Conservation (phyloP, 2,113 vertebrate genomes). For the Ancistrus triradiatus region DNA sequence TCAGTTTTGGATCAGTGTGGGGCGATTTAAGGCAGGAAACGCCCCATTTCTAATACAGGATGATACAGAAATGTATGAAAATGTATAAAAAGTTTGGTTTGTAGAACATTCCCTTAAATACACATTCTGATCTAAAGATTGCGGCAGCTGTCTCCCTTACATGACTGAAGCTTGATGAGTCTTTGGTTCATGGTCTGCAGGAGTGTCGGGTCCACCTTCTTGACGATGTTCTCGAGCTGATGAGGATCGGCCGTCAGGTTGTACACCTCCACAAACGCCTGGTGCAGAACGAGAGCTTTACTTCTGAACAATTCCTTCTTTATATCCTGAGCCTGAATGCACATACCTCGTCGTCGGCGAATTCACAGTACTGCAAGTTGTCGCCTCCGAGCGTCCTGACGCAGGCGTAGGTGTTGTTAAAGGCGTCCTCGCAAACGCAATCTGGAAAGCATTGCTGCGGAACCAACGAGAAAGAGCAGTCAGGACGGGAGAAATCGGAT, state of each 20-base stretch:
- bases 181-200: slow-evolving; percentile 74
- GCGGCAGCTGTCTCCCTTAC: slow-evolving; percentile 60
- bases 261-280: slow-evolving; percentile 74
- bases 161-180: slow-evolving; percentile 74
- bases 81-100: too few relatives aligned
- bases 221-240: slow-evolving; percentile 74
- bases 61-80: too few relatives aligned
- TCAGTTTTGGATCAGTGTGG: too few relatives aligned
- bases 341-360: slow-evolving; percentile 69
- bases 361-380: slow-evolving; percentile 77
- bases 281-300: background rate
- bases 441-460: slow-evolving; percentile 74
- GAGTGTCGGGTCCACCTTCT: slow-evolving; percentile 68
- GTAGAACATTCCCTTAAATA: too few relatives aligned
- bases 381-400: slow-evolving; percentile 57
- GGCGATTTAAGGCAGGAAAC: background rate
- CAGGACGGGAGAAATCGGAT: background rate
- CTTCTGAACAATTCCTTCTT: background rate
- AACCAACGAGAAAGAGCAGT: background rate
- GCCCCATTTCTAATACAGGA: too few relatives aligned
- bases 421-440: slow-evolving; percentile 75
- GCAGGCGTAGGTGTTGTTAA: slow-evolving; percentile 78
- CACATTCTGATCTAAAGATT: too few relatives aligned
- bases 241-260: slow-evolving; percentile 68
- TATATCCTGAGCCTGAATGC: background rate